A percentile compares a stretch with the other conserved stretches of the same genome.
phyloP scores from a whole-genome alignment of 2,113 vertebrate species.

The Nothoprocta perdicaria region DNA sequence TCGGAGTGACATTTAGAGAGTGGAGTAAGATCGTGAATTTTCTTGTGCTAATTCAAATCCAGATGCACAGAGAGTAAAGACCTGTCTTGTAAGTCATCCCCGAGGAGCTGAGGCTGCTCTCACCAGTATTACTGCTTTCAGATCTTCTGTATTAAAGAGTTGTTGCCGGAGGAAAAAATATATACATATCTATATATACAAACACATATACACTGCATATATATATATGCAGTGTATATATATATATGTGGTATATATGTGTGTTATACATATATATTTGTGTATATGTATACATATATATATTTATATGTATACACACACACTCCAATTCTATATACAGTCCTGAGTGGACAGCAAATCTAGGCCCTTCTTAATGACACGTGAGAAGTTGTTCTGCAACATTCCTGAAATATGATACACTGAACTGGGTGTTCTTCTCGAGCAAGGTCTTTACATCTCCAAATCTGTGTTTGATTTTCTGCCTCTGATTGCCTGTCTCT shows the following conservation, averaged over 20 bases:
- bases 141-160: conserved; percentile 10
- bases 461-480: not conserved
- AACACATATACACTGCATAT: too few species aligned
- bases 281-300: too few species aligned
- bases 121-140: not conserved
- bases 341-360: not conserved
- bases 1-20: conserved; percentile 68
- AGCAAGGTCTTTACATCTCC: not conserved
- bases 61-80: conserved; percentile 65
- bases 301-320: too few species aligned
- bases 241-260: too few species aligned
- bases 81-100: conserved; percentile 68
- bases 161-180: not conserved
- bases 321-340: not conserved
- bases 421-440: not conserved
- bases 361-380: not conserved
- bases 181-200: too few species aligned
- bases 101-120: conserved; percentile 59
- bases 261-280: too few species aligned
- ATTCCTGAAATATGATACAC: not conserved
- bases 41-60: conserved; percentile 69
- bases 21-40: conserved; percentile 71
- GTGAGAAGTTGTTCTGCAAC: not conserved
- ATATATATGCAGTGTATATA: too few species aligned
- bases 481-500: not conserved